These are phyloP conservation scores for Andrena bicolor DNA, from an alignment of 2,888 invertebrate species.

Conservation along the genomic window DNA sequence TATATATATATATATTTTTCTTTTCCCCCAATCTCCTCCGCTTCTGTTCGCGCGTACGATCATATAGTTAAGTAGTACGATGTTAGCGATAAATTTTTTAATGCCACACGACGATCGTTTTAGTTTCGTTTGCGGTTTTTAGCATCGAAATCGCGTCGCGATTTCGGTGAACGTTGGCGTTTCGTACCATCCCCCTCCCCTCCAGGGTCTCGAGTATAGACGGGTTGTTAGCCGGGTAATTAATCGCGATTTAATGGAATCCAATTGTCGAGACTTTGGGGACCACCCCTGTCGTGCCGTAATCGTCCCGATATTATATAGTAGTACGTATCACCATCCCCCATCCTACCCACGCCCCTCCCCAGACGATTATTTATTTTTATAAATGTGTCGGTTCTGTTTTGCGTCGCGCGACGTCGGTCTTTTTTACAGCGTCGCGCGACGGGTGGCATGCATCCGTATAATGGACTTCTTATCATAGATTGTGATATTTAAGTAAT, in stretches of 20 bases:
- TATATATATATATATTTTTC: not conserved
- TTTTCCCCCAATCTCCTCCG: not conserved
- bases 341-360: not conserved
- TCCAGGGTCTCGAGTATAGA: not conserved
- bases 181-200: not conserved
- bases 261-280: not conserved
- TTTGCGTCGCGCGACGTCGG: slow-evolving; percentile 47
- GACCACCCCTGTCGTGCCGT: slow-evolving; percentile 19
- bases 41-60: slow-evolving; percentile 13
- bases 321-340: slow-evolving; percentile 8
- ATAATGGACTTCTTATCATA: slow-evolving; percentile 77
- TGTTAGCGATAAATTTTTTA: slow-evolving; percentile 6
- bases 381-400: slow-evolving; percentile 59
- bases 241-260: not conserved
- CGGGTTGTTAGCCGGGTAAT: not conserved
- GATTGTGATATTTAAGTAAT: slow-evolving; percentile 83
- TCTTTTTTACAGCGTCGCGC: slow-evolving; percentile 36
- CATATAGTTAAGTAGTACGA: not conserved
- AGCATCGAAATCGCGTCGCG: not conserved
- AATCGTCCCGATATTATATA: slow-evolving; percentile 31
- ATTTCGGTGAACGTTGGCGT: not conserved
- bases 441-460: slow-evolving; percentile 38
- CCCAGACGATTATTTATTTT: slow-evolving; percentile 69
- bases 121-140: slow-evolving; percentile 9
- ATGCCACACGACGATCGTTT: not conserved